Conservation (phyloP, 2,113 vertebrate species). For the Dendropsophus ebraccatus region DNA sequence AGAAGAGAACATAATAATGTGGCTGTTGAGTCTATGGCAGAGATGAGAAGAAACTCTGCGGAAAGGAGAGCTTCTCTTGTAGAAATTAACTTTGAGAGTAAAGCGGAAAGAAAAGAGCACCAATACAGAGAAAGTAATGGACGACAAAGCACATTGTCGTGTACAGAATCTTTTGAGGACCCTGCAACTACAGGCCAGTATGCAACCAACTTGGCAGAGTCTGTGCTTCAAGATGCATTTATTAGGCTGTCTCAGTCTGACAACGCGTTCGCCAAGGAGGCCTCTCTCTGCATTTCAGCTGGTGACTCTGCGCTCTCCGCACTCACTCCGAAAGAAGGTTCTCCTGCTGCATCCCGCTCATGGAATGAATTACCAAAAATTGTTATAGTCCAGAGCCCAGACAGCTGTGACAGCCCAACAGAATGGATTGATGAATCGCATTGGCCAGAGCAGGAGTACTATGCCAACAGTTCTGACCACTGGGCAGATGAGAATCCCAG, state of each 20-base stretch:
- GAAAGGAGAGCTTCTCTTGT: constrained; percentile 46
- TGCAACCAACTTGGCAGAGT: constrained; percentile 91
- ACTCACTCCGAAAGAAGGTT: constrained; percentile 64
- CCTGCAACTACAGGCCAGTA: constrained; percentile 81
- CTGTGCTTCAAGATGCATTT: constrained; percentile 93
- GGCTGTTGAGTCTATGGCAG: constrained; percentile 57
- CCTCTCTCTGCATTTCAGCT: constrained; percentile 74
- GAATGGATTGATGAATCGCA: constrained; percentile 77
- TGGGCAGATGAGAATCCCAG: constrained; percentile 62
- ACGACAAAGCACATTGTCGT: constrained; percentile 31
- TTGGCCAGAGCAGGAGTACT: constrained; percentile 66
- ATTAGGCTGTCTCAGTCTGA: constrained; percentile 90
- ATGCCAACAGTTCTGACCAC: constrained; percentile 59
- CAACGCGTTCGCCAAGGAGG: constrained; percentile 75
- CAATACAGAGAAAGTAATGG: constrained; percentile 46
- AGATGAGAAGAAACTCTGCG: constrained; percentile 49
- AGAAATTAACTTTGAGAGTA: neutral
- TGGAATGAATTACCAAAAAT: constrained; percentile 95
- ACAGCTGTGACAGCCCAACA: constrained; percentile 76
- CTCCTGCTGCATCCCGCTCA: constrained; percentile 65
- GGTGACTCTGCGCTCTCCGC: constrained; percentile 64
- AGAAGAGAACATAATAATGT: constrained; percentile 61
- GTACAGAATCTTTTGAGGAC: constrained; percentile 41
- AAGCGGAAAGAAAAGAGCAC: neutral
- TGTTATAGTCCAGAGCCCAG: constrained; percentile 93